Percentiles rank a stretch among this genome's conserved stretches.
phyloP scores from a whole-genome alignment of 2,888 invertebrate genomes.

The Eilema sororculum region DNA sequence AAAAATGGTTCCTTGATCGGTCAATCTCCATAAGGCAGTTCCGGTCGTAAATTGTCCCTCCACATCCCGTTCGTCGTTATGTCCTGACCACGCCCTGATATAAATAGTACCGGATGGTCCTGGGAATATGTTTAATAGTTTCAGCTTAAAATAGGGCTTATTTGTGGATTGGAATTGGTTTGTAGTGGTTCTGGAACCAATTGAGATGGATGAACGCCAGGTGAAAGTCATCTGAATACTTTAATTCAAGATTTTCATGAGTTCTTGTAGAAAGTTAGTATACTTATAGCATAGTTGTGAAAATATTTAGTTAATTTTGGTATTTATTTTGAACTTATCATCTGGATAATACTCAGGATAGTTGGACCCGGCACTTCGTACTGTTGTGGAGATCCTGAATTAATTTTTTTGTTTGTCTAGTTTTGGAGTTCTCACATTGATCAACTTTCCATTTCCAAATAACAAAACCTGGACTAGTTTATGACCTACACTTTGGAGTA shows the following conservation, averaged over 20 bases:
- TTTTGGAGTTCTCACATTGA: too few relatives aligned
- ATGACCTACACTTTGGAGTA: too few relatives aligned
- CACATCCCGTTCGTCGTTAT: conserved; percentile 76
- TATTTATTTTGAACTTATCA: neutral
- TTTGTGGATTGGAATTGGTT: conserved; percentile 21
- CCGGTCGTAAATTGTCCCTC: conserved; percentile 81
- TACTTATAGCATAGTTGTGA: neutral
- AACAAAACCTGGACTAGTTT: too few relatives aligned
- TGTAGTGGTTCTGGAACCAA: conserved; percentile 8
- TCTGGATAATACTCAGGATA: neutral
- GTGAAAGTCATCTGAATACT: neutral
- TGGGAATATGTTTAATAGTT: conserved; percentile 49
- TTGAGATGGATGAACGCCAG: neutral
- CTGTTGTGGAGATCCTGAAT: neutral
- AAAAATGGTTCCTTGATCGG: conserved; percentile 63
- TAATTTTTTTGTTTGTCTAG: too few relatives aligned
- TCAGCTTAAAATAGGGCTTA: conserved; percentile 26
- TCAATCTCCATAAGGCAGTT: conserved; percentile 77
- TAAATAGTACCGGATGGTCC: conserved; percentile 62
- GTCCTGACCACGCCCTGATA: conserved; percentile 64
- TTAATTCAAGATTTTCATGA: neutral
- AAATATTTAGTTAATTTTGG: neutral
- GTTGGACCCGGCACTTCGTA: neutral
- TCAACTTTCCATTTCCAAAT: too few relatives aligned
- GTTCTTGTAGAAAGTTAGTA: neutral